These are phyloP conservation scores for Choloepus hoffmanni DNA, from an alignment of 2,113 vertebrate species.

Conservation along the genomic window DNA sequence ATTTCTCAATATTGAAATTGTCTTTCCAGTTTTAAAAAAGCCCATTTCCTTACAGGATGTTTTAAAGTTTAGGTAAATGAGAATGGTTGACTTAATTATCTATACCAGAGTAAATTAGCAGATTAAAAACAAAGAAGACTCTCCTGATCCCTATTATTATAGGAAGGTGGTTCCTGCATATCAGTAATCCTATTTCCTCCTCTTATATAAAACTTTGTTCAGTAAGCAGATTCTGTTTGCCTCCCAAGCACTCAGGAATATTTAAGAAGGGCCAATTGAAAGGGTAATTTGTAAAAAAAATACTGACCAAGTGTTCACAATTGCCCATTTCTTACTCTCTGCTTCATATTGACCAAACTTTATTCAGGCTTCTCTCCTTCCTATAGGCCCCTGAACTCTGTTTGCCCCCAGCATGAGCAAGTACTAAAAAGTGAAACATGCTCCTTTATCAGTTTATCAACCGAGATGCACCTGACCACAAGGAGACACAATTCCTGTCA, in stretches of 20 bases:
- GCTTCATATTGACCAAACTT: no score
- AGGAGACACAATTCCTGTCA: no score
- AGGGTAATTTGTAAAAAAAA: background rate
- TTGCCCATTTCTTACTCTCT: no score
- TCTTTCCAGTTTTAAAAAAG: slow-evolving; percentile 56
- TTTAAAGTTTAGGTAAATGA: slow-evolving; percentile 63
- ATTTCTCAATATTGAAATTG: slow-evolving; percentile 58
- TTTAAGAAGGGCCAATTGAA: slow-evolving; percentile 3
- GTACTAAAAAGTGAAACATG: no score
- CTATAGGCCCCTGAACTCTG: no score
- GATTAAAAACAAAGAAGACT: slow-evolving; percentile 41
- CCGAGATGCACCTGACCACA: no score
- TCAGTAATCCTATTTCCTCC: background rate
- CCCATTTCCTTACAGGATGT: background rate
- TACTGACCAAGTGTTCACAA: no score
- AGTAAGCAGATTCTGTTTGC: background rate
- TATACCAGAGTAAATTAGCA: slow-evolving; percentile 5
- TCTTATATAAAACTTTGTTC: background rate
- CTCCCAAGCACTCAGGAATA: background rate
- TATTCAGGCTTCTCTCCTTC: no score
- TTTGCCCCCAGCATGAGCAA: no score
- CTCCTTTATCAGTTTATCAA: no score
- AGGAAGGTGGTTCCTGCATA: background rate
- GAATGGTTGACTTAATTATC: slow-evolving; percentile 42
- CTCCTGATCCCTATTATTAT: background rate